A percentile compares a stretch with the other conserved stretches of the same genome.
phyloP scores from a whole-genome alignment of 1,140 invertebrate genomes.

The Hylaeus volcanicus region DNA sequence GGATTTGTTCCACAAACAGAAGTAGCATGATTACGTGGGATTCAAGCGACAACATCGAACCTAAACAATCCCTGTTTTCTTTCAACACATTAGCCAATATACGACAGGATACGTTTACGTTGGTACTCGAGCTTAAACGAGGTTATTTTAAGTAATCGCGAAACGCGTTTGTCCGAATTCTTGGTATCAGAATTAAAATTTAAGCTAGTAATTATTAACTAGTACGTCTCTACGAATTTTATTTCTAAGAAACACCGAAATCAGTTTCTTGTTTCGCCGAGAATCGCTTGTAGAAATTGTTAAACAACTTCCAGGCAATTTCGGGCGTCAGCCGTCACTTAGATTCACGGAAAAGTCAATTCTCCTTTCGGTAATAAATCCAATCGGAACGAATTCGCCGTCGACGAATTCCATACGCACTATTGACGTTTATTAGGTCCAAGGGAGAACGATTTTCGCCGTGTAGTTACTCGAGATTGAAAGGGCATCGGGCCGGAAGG shows the following conservation, averaged over 20 bases:
- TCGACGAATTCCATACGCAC: slow-evolving; percentile 3
- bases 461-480: slow-evolving; percentile 13
- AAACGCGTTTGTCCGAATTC: neutral
- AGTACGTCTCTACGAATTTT: neutral
- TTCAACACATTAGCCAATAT: neutral
- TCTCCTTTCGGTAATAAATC: neutral
- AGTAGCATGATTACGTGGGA: neutral
- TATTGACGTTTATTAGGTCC: slow-evolving; percentile 44
- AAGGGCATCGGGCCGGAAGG: neutral
- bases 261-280: no score
- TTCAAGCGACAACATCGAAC: neutral
- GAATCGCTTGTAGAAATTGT: neutral
- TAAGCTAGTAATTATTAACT: neutral
- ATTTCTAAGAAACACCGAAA: no score
- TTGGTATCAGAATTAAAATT: neutral
- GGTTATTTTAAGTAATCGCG: neutral
- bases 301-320: neutral
- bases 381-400: slow-evolving; percentile 7
- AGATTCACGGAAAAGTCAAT: slow-evolving; percentile 4
- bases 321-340: neutral
- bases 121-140: neutral
- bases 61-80: neutral
- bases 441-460: slow-evolving; percentile 22
- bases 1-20: no score
- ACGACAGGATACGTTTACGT: neutral